Percentiles rank a stretch among this genome's conserved stretches.
phyloP scores from a whole-genome alignment of 2,797 vertebrate genomes.

The Onychomys arenicola region DNA sequence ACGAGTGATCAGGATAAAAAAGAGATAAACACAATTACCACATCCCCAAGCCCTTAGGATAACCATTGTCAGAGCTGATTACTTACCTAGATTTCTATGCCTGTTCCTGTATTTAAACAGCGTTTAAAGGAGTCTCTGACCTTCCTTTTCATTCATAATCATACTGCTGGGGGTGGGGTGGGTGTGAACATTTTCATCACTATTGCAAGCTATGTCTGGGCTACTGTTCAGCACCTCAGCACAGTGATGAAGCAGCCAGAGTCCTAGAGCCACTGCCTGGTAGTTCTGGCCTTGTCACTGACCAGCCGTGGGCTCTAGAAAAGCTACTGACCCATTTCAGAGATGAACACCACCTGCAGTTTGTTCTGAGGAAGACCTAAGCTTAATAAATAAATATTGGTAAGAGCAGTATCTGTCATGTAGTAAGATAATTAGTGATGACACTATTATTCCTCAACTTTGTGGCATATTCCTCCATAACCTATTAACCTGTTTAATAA shows the following conservation, averaged over 20 bases:
- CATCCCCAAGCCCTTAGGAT: neutral
- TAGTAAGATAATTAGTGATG: neutral
- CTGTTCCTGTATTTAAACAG: neutral
- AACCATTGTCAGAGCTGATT: neutral
- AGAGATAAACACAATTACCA: neutral
- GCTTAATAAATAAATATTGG: neutral
- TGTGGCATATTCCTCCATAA: neutral
- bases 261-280: neutral
- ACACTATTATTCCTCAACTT: neutral
- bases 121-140: constrained; percentile 3
- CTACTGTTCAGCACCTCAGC: neutral
- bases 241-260: neutral
- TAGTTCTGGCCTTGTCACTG: too few relatives aligned
- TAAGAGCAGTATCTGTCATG: neutral
- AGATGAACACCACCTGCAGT: neutral
- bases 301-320: neutral
- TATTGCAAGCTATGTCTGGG: neutral
- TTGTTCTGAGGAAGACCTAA: neutral
- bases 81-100: neutral
- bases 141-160: neutral
- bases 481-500: neutral
- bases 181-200: neutral
- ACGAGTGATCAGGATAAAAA: neutral
- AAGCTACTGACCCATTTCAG: neutral
- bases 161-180: too few relatives aligned